phyloP scores from a whole-genome alignment of 2,888 invertebrate genomes.

The Lasioglossum morio region DNA sequence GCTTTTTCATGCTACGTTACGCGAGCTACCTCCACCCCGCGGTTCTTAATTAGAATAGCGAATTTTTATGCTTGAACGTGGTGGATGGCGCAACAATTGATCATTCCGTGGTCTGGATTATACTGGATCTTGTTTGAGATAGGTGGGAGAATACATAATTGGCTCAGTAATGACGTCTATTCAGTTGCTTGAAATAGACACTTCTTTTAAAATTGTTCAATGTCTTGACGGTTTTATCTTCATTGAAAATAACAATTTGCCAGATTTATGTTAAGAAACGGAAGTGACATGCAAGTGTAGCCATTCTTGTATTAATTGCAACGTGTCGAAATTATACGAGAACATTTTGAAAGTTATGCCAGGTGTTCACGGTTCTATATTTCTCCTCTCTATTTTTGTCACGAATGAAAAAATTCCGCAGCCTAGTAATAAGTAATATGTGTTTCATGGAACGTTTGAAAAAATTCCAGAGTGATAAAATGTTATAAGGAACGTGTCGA shows the following conservation, averaged over 20 bases:
- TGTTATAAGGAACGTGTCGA: neutral
- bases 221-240: neutral
- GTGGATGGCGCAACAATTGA: neutral
- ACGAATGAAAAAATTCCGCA: neutral
- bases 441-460: neutral
- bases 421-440: neutral
- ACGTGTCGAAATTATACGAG: neutral
- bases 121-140: neutral
- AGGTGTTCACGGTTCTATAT: neutral
- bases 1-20: slow-evolving; percentile 1
- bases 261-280: neutral
- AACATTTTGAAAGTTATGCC: neutral
- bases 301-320: neutral
- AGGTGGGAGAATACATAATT: neutral
- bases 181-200: no score
- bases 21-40: neutral
- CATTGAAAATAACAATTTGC: neutral
- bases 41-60: slow-evolving; percentile 5
- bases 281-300: neutral
- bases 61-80: neutral
- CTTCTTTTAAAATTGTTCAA: neutral
- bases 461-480: neutral
- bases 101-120: neutral
- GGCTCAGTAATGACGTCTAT: no score
- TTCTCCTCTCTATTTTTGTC: neutral